Evolutionary conservation across 2,113 vertebrate species (phyloP), one percentile per base, ranked within the genome.

Genomic region (Salvelinus alpinus): DNA sequence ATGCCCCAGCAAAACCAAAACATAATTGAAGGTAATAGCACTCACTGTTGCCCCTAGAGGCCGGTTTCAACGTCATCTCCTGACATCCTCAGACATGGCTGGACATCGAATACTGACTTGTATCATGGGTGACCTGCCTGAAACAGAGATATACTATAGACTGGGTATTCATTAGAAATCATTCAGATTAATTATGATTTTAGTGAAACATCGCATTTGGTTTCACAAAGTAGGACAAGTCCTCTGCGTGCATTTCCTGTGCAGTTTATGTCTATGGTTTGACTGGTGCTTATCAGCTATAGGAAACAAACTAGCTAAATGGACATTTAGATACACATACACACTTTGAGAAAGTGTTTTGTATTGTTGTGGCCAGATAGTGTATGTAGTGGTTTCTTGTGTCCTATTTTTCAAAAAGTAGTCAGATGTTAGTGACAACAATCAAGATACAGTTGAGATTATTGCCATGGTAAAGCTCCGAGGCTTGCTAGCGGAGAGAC

Each of bases 391-490:
- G 11, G n/a, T 48, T 70, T 70, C 22, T 47, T n/a, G 34, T 70
- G n/a, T 48, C 22, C 66, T 69, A 69, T 27, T 59, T 69, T 74
- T 60, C 64, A 3, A 65, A 71, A 74, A 76, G 13, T 27, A 34
- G 65, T 66, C 48, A 51, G 14, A 20, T 51, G 44, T 74, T 66
- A 64, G 67, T 14, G 8, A 48, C 44, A 16, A 68, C 67, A 74
- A 72, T 60, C 44, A 54, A 70, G 70, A 14, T 74, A 59, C 71
- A 73, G 67, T 12, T 72, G 70, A 72, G 66, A 72, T 77, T 44
- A 25, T 34, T 14, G 5, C 70, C 67, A 16, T 71, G 78, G 82
- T 86, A 73, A 13, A 27, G 29, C 75, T 66, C 14, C 57, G 22
- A 82, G 70, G 69, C 38, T 22, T 72, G 51, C 27, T 44, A 69